Base-by-base conservation (phyloP, 1,140 invertebrate genomes). In the Euwallacea similis region DNA sequence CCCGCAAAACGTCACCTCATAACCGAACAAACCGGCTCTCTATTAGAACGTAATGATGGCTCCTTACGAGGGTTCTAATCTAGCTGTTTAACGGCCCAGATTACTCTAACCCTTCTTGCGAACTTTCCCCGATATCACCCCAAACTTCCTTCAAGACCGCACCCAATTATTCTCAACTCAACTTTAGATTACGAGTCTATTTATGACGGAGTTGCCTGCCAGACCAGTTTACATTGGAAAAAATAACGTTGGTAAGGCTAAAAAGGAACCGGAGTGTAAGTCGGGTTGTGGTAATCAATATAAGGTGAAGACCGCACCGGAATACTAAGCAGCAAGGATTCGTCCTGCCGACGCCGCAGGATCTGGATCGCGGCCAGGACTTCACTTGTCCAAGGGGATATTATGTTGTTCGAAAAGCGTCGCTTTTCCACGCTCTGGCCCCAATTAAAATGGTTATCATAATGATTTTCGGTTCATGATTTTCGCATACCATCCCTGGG, bases 241-340 rank as follows among this genome's bases (percentile, higher is more conserved):
- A 50, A 50, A 50, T 50, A 50, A 11, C 13, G 13, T 50, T 6
- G 13, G 46, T 13, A 50, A 50, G 46, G 9, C 46, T 50, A 62
- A 46, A 50, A 33, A 33, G 42, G 47, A 63, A 13, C 47, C 46
- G 16, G 67, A 72, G 70, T 59, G 66, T 69, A 66, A 55, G 53
- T 71, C 63, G 59, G 74, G 75, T 73, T 76, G 76, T 75, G 75
- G 75, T 77, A 78, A 79, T 79, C 78, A 79, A 79, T 79, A 79
- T 76, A 78, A 79, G 78, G 78, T 79, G 75, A 79, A 75, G 78
- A 79, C 76, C 74, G 56, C 42, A 16, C 15, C 74, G 76, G 78
- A 78, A 79, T 79, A 73, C 78, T 75, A 79, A 79, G 74, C 72
- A 76, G 73, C 59, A 61, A 60, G 55, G 64, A 7, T 69, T 64